Evolutionary conservation across 2,888 invertebrate genomes (phyloP).

Genomic region (Nudaria mundana): DNA sequence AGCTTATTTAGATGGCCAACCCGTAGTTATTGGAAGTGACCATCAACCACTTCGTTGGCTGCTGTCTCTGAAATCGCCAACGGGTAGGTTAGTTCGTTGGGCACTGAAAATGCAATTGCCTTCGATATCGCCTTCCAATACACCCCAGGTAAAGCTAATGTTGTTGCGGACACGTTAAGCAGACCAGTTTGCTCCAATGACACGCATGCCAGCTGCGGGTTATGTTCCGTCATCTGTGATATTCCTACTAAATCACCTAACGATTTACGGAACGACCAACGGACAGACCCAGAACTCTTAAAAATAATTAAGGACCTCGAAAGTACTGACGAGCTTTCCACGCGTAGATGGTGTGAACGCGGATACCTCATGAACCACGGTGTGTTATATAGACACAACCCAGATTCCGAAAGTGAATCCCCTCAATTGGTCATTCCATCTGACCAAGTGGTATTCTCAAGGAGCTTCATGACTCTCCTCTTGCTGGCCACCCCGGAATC

Average conservation of each 20-base stretch:
- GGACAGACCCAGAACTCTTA: background rate
- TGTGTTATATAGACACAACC: constrained; percentile 5
- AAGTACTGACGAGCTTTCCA: too few relatives aligned
- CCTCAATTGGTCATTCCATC: constrained; percentile 14
- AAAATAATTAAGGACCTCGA: background rate
- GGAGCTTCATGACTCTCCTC: constrained; percentile 3
- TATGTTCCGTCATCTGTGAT: constrained; percentile 16
- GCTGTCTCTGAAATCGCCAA: too few relatives aligned
- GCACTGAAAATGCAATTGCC: too few relatives aligned
- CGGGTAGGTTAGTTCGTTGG: too few relatives aligned
- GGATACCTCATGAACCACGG: constrained; percentile 13
- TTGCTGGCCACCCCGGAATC: constrained; percentile 9
- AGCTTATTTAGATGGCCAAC: background rate
- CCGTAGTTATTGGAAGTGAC: background rate
- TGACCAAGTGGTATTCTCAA: background rate
- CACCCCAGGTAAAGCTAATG: too few relatives aligned
- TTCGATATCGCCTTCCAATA: too few relatives aligned
- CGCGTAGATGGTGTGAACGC: constrained; percentile 14
- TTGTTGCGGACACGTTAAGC: too few relatives aligned
- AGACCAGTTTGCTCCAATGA: too few relatives aligned
- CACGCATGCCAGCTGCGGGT: background rate
- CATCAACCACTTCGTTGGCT: too few relatives aligned
- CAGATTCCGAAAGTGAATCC: constrained; percentile 4
- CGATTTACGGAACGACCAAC: constrained; percentile 9
- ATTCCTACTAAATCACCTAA: constrained; percentile 5